Evolutionary conservation across 2,113 vertebrate genomes (phyloP), one percentile per base, ranked within the genome.

Genomic region (Heterochromis multidens): DNA sequence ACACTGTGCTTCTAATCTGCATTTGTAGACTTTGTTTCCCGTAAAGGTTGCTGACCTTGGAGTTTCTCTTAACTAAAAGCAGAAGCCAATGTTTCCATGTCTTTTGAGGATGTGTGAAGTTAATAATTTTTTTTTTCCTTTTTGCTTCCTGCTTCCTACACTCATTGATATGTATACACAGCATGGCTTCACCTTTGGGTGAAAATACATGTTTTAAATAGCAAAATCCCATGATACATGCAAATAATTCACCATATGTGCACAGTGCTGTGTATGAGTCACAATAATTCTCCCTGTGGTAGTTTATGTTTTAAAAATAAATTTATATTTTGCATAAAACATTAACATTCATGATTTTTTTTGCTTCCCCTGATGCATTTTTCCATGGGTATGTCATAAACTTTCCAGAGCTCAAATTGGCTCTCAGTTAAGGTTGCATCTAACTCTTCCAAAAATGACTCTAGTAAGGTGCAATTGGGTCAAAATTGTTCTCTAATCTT

Each of bases 401-500:
- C 67, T 37, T 57, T 76, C 8, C 77, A 57, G 7, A 78, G 54
- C 31, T 67, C 62, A 25, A 33, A 81, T 35, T 33, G 46, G 16
- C 13, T 79, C 29, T 27, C 33, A 76, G 62, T 17, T 60, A 49
- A 61, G 1, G 1, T 59, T 79, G 82, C 37, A 19, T 61, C 37
- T 43, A 52, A 16, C 63, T 37, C 29, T 56, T 49, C 31, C 31
- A 46, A 43, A 89, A 77, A 27, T 29, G 35, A 25, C 65, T 56
- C 35, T n/a, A 61, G 70, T 27, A 43, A 37, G 29, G 56, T 85
- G 14, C 43, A 77, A 17, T 37, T 76, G 35, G 62, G 77, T 87
- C 72, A 81, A 54, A 90, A 49, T 77, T 29, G 23, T 52, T 84
- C 25, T 78, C 25, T 83, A 62, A 76, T 79, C 54, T 31, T 79